A percentile compares a stretch with the other conserved stretches of the same genome.
These are phyloP conservation scores for Drosophila yooni DNA, from an alignment of 2,888 invertebrate species.

Conservation along the genomic window DNA sequence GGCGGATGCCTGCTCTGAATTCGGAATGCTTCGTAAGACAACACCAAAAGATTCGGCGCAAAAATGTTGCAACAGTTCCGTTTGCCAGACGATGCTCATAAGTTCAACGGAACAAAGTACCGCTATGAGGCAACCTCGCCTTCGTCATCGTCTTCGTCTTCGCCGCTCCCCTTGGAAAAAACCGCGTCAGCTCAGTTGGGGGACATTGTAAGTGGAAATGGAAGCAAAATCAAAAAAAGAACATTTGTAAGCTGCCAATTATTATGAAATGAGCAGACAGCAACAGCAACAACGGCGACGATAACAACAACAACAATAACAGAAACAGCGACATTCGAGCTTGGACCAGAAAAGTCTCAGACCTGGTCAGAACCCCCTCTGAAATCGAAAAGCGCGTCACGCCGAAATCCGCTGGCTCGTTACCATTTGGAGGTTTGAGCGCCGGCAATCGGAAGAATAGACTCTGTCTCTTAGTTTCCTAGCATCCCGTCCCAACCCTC, in stretches of 20 bases:
- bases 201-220: constrained; percentile 43
- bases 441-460: constrained; percentile 67
- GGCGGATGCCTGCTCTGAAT: constrained; percentile 68
- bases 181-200: constrained; percentile 52
- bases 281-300: constrained; percentile 18
- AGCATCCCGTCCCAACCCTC: not conserved
- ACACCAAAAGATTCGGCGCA: constrained; percentile 49
- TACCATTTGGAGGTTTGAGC: constrained; percentile 71
- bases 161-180: constrained; percentile 21
- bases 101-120: constrained; percentile 73
- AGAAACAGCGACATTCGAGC: constrained; percentile 61
- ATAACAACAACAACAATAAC: not conserved
- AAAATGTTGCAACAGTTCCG: constrained; percentile 46
- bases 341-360: constrained; percentile 25
- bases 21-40: constrained; percentile 11
- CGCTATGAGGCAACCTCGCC: constrained; percentile 50
- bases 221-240: constrained; percentile 71
- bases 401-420: constrained; percentile 71
- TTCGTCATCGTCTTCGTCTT: not conserved
- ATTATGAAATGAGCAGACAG: constrained; percentile 70
- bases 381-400: constrained; percentile 74
- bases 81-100: constrained; percentile 35
- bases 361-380: constrained; percentile 11
- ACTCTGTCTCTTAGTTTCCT: constrained; percentile 33
- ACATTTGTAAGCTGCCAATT: constrained; percentile 78